Evolutionary conservation across 2,888 invertebrate genomes (phyloP).

Genomic region (Rhagonycha lutea): DNA sequence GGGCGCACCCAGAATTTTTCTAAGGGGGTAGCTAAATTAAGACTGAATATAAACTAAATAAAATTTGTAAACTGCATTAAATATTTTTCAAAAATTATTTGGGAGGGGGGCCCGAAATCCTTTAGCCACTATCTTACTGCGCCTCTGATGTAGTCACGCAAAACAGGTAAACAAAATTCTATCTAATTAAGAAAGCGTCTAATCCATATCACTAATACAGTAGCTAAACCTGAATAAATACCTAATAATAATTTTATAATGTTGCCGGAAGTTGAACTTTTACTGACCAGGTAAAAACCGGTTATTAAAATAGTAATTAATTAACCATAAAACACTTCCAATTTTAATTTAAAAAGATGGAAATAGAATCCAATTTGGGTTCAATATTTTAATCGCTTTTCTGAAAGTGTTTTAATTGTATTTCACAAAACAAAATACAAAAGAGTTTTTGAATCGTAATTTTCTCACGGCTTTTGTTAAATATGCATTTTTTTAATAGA

Average conservation of each 20-base stretch:
- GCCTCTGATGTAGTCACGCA: too few relatives aligned
- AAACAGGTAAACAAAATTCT: neutral
- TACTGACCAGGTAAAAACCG: neutral
- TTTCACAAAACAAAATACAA: neutral
- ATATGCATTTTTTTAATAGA: conserved; percentile 14
- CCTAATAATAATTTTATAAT: neutral
- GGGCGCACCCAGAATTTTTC: too few relatives aligned
- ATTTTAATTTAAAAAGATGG: neutral
- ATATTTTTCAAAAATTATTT: too few relatives aligned
- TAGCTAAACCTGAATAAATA: neutral
- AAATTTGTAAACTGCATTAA: too few relatives aligned
- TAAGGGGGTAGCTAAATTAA: too few relatives aligned
- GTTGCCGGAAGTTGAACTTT: neutral
- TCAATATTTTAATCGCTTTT: neutral
- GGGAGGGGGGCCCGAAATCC: too few relatives aligned
- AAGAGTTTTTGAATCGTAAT: neutral
- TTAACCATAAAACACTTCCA: neutral
- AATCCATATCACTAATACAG: neutral
- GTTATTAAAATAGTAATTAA: neutral
- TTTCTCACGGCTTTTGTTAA: conserved; percentile 22
- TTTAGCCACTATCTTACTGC: too few relatives aligned
- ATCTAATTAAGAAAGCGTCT: neutral
- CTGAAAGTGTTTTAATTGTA: neutral
- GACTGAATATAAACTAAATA: too few relatives aligned
- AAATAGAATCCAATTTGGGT: neutral